Evolutionary conservation across 2,797 vertebrate genomes (phyloP).

Genomic region (Amblyopsis hoosieri): DNA sequence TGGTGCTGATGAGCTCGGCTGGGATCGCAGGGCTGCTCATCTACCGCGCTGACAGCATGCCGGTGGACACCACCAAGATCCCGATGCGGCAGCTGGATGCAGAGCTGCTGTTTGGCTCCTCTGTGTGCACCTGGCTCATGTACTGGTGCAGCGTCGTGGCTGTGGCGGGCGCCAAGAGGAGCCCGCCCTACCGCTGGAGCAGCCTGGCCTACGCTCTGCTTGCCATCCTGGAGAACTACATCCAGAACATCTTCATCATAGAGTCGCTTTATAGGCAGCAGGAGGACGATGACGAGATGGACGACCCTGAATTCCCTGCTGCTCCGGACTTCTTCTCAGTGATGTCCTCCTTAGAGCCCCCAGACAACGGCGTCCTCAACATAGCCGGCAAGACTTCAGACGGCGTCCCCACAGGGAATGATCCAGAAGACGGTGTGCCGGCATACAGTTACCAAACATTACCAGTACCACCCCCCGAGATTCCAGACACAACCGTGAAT

Average conservation of each 20-base stretch:
- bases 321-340: slow-evolving; percentile 82
- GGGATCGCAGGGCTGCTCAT: slow-evolving; percentile 83
- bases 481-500: no score
- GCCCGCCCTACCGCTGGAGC: slow-evolving; percentile 86
- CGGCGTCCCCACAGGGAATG: no score
- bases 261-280: slow-evolving; percentile 88
- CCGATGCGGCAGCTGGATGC: slow-evolving; percentile 89
- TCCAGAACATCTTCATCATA: slow-evolving; percentile 95
- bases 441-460: no score
- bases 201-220: slow-evolving; percentile 88
- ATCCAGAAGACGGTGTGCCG: no score
- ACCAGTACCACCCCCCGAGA: no score
- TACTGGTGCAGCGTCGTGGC: slow-evolving; percentile 94
- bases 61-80: slow-evolving; percentile 85
- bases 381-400: slow-evolving; percentile 39
- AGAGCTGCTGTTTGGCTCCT: slow-evolving; percentile 88
- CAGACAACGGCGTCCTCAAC: slow-evolving; percentile 78
- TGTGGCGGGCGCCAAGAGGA: slow-evolving; percentile 72
- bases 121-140: slow-evolving; percentile 92
- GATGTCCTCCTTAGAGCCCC: slow-evolving; percentile 68
- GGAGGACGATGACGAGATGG: slow-evolving; percentile 42
- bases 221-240: slow-evolving; percentile 88
- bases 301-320: slow-evolving; percentile 56
- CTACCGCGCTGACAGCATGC: slow-evolving; percentile 81
- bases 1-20: slow-evolving; percentile 85